phyloP scores from a whole-genome alignment of 2,113 vertebrate species.

The Podarcis raffonei region DNA sequence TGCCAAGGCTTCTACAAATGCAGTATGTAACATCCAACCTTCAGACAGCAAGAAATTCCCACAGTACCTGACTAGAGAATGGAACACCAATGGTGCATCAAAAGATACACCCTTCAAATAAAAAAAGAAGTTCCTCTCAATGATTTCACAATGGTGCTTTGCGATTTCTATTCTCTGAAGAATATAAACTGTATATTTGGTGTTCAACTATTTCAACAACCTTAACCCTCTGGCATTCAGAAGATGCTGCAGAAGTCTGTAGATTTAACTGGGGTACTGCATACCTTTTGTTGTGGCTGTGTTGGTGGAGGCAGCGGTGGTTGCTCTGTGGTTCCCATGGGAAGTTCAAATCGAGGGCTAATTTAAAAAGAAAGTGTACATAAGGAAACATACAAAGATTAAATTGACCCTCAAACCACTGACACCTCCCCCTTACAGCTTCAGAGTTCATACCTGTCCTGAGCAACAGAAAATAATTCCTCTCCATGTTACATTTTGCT shows the following conservation, averaged over 20 bases:
- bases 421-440: conserved; percentile 13
- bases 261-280: not conserved
- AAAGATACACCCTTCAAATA: not conserved
- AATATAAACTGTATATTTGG: not conserved
- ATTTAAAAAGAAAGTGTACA: conserved; percentile 16
- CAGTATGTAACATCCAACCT: not conserved
- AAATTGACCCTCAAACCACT: conserved; percentile 42
- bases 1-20: not conserved
- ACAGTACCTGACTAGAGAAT: not conserved
- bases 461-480: not conserved
- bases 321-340: conserved; percentile 95
- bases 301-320: conserved; percentile 90
- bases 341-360: conserved; percentile 97
- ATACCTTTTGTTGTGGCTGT: conserved; percentile 90
- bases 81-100: not conserved
- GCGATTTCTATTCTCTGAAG: not conserved
- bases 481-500: not conserved
- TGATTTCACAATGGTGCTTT: not conserved
- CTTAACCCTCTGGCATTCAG: not conserved
- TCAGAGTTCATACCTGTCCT: not conserved
- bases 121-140: not conserved
- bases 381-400: conserved; percentile 11
- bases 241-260: accelerated
- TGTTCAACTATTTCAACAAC: not conserved
- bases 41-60: not conserved